A percentile compares a stretch with the other conserved stretches of the same genome.
Evolutionary conservation across 2,113 vertebrate species (phyloP).

Genomic region (Tretioscincus oriximinensis): DNA sequence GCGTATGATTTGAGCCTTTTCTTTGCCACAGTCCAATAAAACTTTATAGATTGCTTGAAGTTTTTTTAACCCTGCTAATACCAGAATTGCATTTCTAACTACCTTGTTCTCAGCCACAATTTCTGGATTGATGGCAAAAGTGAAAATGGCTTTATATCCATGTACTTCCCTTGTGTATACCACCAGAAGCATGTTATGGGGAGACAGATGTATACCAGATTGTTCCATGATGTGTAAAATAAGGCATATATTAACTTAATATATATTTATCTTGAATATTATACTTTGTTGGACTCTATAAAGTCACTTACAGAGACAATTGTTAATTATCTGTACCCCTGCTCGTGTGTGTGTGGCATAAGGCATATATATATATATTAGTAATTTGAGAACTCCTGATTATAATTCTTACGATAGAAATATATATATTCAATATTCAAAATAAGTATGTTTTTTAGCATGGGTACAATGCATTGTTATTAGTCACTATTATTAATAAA

Average conservation of each 20-base stretch:
- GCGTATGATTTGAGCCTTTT: slow-evolving; percentile 13
- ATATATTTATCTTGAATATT: too few species aligned
- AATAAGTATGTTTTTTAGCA: too few species aligned
- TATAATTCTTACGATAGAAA: too few species aligned
- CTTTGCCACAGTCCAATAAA: slow-evolving; percentile 26
- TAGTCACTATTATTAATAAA: background rate
- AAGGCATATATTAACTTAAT: slow-evolving; percentile 11
- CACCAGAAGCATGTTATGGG: background rate
- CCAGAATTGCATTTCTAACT: slow-evolving; percentile 25
- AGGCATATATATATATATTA: too few species aligned
- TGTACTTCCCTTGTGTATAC: background rate
- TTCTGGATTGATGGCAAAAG: background rate
- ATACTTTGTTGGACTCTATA: too few species aligned
- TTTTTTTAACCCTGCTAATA: slow-evolving; percentile 22
- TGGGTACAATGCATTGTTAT: too few species aligned
- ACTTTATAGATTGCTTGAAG: background rate
- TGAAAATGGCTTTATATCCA: background rate
- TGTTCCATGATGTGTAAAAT: background rate
- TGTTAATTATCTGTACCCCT: too few species aligned
- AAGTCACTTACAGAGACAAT: too few species aligned
- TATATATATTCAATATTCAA: too few species aligned
- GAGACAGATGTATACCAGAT: background rate
- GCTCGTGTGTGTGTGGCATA: too few species aligned
- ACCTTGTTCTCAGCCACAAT: background rate
- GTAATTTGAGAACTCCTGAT: too few species aligned